Evolutionary conservation across 1,140 invertebrate species (phyloP).

Genomic region (Zaprionus africanus): DNA sequence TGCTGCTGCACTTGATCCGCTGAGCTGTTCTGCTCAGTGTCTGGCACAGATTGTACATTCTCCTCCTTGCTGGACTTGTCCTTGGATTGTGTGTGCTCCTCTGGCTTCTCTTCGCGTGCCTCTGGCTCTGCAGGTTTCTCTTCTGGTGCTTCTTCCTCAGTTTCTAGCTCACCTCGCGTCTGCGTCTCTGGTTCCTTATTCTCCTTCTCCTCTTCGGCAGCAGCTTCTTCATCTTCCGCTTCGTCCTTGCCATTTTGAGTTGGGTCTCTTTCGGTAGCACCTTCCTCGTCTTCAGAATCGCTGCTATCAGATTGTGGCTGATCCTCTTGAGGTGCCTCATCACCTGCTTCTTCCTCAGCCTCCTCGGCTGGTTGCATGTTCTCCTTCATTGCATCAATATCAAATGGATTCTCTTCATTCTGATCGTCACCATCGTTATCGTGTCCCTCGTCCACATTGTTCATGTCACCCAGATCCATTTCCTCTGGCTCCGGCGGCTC

Average conservation of each 20-base stretch:
- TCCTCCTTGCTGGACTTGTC: slow-evolving; percentile 86
- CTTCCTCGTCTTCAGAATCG: slow-evolving; percentile 77
- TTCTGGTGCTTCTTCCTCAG: slow-evolving; percentile 67
- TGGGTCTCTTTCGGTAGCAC: slow-evolving; percentile 71
- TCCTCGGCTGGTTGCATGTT: slow-evolving; percentile 84
- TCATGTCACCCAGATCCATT: slow-evolving; percentile 94
- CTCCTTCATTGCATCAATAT: slow-evolving; percentile 91
- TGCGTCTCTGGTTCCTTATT: slow-evolving; percentile 63
- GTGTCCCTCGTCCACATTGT: slow-evolving; percentile 92
- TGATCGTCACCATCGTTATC: slow-evolving; percentile 86
- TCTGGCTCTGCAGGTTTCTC: slow-evolving; percentile 58
- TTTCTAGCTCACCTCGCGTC: slow-evolving; percentile 69
- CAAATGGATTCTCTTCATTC: slow-evolving; percentile 91
- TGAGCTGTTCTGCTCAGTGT: slow-evolving; percentile 79
- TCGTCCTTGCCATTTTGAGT: slow-evolving; percentile 85
- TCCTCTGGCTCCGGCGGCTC: slow-evolving; percentile 91
- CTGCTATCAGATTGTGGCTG: slow-evolving; percentile 85
- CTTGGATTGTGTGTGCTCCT: slow-evolving; percentile 89
- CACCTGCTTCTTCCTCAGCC: slow-evolving; percentile 76
- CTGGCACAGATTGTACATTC: slow-evolving; percentile 86
- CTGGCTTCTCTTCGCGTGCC: slow-evolving; percentile 83
- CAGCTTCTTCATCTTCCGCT: slow-evolving; percentile 85
- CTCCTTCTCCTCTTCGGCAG: slow-evolving; percentile 85
- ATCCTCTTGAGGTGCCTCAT: slow-evolving; percentile 85
- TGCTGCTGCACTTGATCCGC: slow-evolving; percentile 76